Evolutionary conservation across 2,113 vertebrate genomes (phyloP), one percentile per base, ranked within the genome.

Genomic region (Muscicapa adusta): DNA sequence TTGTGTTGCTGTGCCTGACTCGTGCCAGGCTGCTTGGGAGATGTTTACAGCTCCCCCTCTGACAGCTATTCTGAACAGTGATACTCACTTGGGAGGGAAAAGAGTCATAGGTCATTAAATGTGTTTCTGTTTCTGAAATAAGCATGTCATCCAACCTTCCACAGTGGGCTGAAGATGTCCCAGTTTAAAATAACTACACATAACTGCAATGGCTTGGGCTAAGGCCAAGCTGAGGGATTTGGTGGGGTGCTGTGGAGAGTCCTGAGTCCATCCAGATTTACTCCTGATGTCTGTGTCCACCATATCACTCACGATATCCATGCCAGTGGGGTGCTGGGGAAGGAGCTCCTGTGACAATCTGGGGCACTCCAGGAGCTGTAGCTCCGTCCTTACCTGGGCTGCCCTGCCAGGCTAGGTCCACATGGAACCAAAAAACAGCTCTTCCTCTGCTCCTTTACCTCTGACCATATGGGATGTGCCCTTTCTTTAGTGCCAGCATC

Each of bases 251-350:
- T 43, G 6, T n/a, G 10, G 28, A n/a, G 25, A 56, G 19, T 2
- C 0, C 28, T 34, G 58, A 65, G 45, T 40, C 18, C 66, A 67
- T 43, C 10, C 71, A 63, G 43, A 8, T 83, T 43, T 53, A 57
- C 13, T 65, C 26, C 42, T 18, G 4, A 5, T 9, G 2, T 45
- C 36, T 18, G 0, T 43, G 38, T 56, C 42, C 34, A 34, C 16
- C 18, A 2, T 24, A 10, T 33, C 58, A 43, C 10, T 31, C 6
- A 2, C 6, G 42, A 58, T 18, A 71, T 17, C 14, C 1, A 0
- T 12, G 26, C 24, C 12, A 34, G 8, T 1, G 1, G 12, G 3
- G 4, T 74, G 51, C 24, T 54, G 47, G 61, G 47, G 40, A 71
- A 81, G 47, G 33, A 77, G 28, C 3, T 78, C 23, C 43, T 38